A percentile compares a stretch with the other conserved stretches of the same genome.
Conservation (phyloP, 1,140 invertebrate species). For the Polypedilum vanderplanki region DNA sequence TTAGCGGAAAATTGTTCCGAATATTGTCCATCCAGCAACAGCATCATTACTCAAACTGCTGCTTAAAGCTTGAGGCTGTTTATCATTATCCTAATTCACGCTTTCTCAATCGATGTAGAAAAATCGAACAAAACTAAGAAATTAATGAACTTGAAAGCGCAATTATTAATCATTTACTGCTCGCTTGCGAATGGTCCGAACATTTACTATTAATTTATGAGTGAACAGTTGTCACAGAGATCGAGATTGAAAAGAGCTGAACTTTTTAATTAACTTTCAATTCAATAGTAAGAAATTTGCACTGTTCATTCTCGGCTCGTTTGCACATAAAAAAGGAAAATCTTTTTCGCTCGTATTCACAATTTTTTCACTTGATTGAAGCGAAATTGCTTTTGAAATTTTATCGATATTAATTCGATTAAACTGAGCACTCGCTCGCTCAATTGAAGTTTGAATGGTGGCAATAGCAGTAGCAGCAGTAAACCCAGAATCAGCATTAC, state of each 20-base stretch:
- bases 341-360: conserved; percentile 15
- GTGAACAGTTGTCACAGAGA: background rate
- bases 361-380: conserved; percentile 19
- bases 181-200: background rate
- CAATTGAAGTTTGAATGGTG: background rate
- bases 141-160: conserved; percentile 8
- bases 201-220: background rate
- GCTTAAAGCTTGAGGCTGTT: background rate
- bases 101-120: background rate
- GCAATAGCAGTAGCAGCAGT: background rate
- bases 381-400: background rate
- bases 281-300: background rate
- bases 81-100: conserved; percentile 12
- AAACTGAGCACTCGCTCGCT: conserved; percentile 20
- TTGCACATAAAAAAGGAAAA: background rate
- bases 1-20: background rate
- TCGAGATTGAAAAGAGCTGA: background rate
- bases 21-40: background rate
- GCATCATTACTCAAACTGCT: background rate
- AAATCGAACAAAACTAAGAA: background rate
- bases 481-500: background rate
- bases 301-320: background rate
- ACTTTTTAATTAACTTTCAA: conserved; percentile 24
- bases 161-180: background rate
- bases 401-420: conserved; percentile 26